Evolutionary conservation across 64 coral and sea anemone species (phyloP).

Genomic region (Actinia equina): DNA sequence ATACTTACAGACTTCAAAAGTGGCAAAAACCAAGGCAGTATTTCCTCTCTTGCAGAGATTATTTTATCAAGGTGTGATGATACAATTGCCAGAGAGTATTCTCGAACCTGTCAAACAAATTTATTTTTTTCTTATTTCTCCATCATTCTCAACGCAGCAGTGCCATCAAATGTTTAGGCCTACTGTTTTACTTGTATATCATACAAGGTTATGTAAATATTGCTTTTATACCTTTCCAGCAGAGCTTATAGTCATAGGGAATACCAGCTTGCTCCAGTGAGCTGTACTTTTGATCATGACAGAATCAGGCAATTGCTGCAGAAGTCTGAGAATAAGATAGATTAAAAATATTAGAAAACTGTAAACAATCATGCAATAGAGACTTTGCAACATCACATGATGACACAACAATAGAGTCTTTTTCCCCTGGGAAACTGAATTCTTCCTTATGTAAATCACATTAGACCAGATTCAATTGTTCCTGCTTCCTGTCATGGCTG

Average conservation of each 20-base stretch:
- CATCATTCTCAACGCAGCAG: too few species aligned
- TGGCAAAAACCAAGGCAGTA: slow-evolving; percentile 40
- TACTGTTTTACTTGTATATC: too few species aligned
- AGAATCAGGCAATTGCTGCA: slow-evolving; percentile 25
- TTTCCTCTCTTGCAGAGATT: slow-evolving; percentile 36
- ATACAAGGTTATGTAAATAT: too few species aligned
- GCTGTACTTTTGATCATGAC: slow-evolving; percentile 33
- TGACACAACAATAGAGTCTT: too few species aligned
- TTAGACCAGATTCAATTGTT: too few species aligned
- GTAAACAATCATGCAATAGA: background rate
- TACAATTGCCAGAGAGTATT: slow-evolving; percentile 71
- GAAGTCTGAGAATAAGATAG: slow-evolving; percentile 11
- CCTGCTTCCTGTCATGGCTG: too few species aligned
- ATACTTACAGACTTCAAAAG: slow-evolving; percentile 58
- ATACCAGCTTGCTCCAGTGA: slow-evolving; percentile 53
- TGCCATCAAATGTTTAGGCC: background rate
- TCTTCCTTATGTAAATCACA: too few species aligned
- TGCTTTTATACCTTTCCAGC: slow-evolving; percentile 33
- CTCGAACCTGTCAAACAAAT: slow-evolving; percentile 55
- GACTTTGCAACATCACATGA: too few species aligned
- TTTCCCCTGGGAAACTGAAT: too few species aligned
- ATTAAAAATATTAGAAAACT: too few species aligned
- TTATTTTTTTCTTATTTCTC: background rate
- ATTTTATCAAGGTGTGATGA: slow-evolving; percentile 59
- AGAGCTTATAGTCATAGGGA: slow-evolving; percentile 49